These are phyloP conservation scores for Hydropsyche tenuis DNA, from an alignment of 1,140 invertebrate species.

Conservation along the genomic window DNA sequence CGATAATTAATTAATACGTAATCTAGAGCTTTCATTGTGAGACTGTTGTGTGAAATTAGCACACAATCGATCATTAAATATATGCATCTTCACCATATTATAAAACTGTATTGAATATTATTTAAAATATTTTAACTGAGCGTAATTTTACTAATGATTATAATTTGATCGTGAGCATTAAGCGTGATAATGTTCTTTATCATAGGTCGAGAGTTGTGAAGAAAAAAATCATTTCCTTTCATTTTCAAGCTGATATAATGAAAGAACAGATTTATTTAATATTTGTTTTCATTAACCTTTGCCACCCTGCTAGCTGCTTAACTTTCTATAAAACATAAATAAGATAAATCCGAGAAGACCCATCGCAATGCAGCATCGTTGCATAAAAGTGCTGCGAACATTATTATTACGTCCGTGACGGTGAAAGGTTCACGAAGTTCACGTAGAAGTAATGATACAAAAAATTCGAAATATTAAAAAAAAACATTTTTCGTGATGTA, in stretches of 20 bases:
- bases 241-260: not conserved
- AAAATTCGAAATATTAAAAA: not conserved
- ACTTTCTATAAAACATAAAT: slow-evolving; percentile 10
- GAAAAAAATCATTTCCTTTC: slow-evolving; percentile 18
- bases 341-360: too few species aligned
- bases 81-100: too few species aligned
- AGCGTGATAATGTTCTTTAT: too few species aligned
- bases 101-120: too few species aligned
- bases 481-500: not conserved
- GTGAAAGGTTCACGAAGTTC: slow-evolving; percentile 24
- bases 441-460: not conserved
- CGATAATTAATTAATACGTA: too few species aligned
- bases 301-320: not conserved
- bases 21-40: too few species aligned
- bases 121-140: too few species aligned
- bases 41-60: too few species aligned
- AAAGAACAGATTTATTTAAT: slow-evolving; percentile 4
- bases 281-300: slow-evolving; percentile 29
- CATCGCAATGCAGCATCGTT: slow-evolving; percentile 6
- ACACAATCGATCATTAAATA: too few species aligned
- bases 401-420: not conserved
- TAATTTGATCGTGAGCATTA: too few species aligned
- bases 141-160: too few species aligned
- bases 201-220: too few species aligned
- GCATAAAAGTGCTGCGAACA: slow-evolving; percentile 13